Conservation (phyloP, 2,797 vertebrate genomes). For the Siniperca scherzeri region DNA sequence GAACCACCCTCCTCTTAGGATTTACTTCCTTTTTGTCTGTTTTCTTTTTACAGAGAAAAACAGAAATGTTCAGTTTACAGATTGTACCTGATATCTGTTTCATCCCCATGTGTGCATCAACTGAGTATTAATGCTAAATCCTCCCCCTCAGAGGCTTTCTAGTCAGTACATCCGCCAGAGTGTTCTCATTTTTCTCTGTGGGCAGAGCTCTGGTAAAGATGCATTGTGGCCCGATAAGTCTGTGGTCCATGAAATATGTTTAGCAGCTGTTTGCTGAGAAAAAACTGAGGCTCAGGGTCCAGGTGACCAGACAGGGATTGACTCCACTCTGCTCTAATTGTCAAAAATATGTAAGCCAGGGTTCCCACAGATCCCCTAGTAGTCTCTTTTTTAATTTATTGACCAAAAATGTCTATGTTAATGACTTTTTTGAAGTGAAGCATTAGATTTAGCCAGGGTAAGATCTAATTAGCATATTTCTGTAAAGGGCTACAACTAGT, state of each 20-base stretch:
- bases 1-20: not conserved
- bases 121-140: conserved; percentile 6
- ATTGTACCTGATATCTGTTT: conserved; percentile 27
- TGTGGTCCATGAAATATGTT: conserved; percentile 77
- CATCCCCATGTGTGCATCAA: conserved; percentile 5
- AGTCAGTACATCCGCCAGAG: not conserved
- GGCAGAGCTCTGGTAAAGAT: conserved; percentile 48
- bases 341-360: not conserved
- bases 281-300: too few relatives aligned
- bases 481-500: too few relatives aligned
- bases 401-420: not conserved
- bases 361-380: not conserved
- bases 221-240: conserved; percentile 42
- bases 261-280: conserved; percentile 77
- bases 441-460: not conserved
- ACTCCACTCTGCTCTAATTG: not conserved
- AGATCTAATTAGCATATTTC: not conserved
- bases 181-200: conserved; percentile 36
- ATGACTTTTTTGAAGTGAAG: not conserved
- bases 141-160: conserved; percentile 21
- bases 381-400: not conserved
- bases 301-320: conserved; percentile 25
- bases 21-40: not conserved
- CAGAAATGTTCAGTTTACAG: conserved; percentile 8
- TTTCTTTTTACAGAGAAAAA: not conserved